Percentiles rank a stretch among this genome's conserved stretches.
phyloP scores from a whole-genome alignment of 2,113 vertebrate species.

The Misgurnus mizolepis region DNA sequence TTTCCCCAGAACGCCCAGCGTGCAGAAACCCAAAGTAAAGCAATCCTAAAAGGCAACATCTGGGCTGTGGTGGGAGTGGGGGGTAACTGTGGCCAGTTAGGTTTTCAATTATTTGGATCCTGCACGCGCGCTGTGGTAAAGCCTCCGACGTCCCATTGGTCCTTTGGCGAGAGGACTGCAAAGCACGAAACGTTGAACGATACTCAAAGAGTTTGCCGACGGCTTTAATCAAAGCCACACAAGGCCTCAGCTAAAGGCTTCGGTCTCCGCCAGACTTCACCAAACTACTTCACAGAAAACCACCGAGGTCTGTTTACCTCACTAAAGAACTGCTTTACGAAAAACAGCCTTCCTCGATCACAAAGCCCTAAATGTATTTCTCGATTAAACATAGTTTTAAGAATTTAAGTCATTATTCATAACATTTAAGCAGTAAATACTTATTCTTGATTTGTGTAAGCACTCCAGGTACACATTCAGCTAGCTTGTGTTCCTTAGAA shows the following conservation, averaged over 20 bases:
- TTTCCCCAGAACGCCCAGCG: slow-evolving; percentile 23
- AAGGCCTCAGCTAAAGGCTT: slow-evolving; percentile 11
- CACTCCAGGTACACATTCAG: too few species aligned
- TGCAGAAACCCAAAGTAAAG: background rate
- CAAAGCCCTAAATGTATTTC: too few species aligned
- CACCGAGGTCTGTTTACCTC: slow-evolving; percentile 23
- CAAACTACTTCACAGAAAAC: slow-evolving; percentile 26
- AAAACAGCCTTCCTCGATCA: background rate
- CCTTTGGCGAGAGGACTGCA: slow-evolving; percentile 13
- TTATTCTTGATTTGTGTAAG: too few species aligned
- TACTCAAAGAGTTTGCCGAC: slow-evolving; percentile 44
- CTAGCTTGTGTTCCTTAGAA: too few species aligned
- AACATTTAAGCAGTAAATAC: too few species aligned
- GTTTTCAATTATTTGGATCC: slow-evolving; percentile 18
- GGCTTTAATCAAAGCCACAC: slow-evolving; percentile 46
- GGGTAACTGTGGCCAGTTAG: slow-evolving; percentile 21
- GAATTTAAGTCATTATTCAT: too few species aligned
- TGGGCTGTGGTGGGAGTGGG: background rate
- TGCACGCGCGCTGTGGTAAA: slow-evolving; percentile 32
- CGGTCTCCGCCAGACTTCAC: slow-evolving; percentile 22
- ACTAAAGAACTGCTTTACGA: background rate
- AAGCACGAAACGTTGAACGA: slow-evolving; percentile 31
- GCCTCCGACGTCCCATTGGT: slow-evolving; percentile 17
- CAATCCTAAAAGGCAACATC: background rate
- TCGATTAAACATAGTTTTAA: too few species aligned